phyloP scores from a whole-genome alignment of 2,888 invertebrate genomes.

The Cylloceria caligata region DNA sequence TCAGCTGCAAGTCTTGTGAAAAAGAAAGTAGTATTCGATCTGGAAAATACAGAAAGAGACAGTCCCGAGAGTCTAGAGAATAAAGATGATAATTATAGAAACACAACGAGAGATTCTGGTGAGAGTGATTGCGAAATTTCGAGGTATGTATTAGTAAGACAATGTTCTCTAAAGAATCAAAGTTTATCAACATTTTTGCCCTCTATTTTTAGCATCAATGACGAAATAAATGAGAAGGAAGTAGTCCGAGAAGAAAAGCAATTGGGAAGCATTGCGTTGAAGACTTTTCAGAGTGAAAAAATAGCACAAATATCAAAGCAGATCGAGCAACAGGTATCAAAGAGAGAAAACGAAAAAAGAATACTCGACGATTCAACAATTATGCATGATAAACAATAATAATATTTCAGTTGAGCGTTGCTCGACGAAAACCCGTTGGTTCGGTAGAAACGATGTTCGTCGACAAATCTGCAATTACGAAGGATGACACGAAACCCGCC shows the following conservation, averaged over 20 bases:
- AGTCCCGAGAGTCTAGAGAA: conserved; percentile 18
- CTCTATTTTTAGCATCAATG: conserved; percentile 38
- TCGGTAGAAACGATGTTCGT: conserved; percentile 81
- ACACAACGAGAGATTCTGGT: conserved; percentile 77
- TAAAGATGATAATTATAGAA: conserved; percentile 76
- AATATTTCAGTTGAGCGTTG: conserved; percentile 74
- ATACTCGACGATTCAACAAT: too few species aligned
- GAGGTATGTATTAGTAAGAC: conserved; percentile 81
- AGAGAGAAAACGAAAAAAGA: neutral
- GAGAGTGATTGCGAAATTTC: conserved; percentile 86
- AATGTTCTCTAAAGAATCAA: conserved; percentile 79
- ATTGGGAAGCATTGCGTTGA: conserved; percentile 82
- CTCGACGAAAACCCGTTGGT: conserved; percentile 80
- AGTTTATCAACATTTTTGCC: conserved; percentile 67
- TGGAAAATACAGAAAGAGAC: conserved; percentile 74
- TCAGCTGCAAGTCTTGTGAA: conserved; percentile 87
- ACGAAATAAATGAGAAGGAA: conserved; percentile 30
- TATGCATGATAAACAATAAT: too few species aligned
- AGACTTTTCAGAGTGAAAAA: conserved; percentile 86
- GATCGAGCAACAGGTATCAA: conserved; percentile 86
- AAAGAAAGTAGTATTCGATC: conserved; percentile 88
- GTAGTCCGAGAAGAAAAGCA: conserved; percentile 64
- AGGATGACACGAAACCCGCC: conserved; percentile 16
- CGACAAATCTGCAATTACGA: conserved; percentile 57
- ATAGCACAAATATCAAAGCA: conserved; percentile 86